phyloP scores from a whole-genome alignment of 2,888 invertebrate species.

The Dasysyrphus albostriatus region DNA sequence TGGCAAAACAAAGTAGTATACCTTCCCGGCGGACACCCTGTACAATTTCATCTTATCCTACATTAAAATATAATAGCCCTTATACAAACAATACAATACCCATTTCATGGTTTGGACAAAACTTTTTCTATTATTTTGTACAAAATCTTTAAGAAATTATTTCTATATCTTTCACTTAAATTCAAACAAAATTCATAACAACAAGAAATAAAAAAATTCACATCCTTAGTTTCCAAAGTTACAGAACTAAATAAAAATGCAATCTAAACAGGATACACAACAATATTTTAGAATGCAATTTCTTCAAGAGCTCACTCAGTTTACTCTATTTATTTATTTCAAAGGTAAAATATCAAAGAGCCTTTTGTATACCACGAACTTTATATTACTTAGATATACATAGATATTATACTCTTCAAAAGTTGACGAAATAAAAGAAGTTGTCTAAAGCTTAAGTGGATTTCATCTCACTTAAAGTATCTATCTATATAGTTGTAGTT shows the following conservation, averaged over 20 bases:
- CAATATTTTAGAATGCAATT: constrained; percentile 18
- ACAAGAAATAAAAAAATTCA: neutral
- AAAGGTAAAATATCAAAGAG: constrained; percentile 45
- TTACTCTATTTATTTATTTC: constrained; percentile 41
- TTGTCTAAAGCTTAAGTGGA: constrained; percentile 25
- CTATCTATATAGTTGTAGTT: neutral
- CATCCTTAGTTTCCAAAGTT: neutral
- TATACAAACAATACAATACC: neutral
- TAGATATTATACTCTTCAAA: too few relatives aligned
- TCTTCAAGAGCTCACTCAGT: constrained; percentile 10
- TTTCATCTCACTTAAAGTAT: constrained; percentile 23
- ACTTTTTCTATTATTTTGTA: constrained; percentile 3
- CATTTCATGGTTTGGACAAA: neutral
- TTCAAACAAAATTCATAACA: too few relatives aligned
- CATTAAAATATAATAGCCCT: neutral
- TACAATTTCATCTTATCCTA: too few relatives aligned
- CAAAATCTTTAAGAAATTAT: neutral
- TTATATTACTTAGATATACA: constrained; percentile 1
- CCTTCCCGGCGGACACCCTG: too few relatives aligned
- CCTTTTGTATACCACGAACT: constrained; percentile 5
- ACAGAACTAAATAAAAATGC: constrained; percentile 1
- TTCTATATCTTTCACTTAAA: neutral
- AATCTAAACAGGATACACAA: constrained; percentile 11
- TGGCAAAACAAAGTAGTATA: too few relatives aligned
- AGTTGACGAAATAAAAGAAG: constrained; percentile 25